phyloP scores from a whole-genome alignment of 1,140 invertebrate genomes.

The Tyrophagus putrescentiae region DNA sequence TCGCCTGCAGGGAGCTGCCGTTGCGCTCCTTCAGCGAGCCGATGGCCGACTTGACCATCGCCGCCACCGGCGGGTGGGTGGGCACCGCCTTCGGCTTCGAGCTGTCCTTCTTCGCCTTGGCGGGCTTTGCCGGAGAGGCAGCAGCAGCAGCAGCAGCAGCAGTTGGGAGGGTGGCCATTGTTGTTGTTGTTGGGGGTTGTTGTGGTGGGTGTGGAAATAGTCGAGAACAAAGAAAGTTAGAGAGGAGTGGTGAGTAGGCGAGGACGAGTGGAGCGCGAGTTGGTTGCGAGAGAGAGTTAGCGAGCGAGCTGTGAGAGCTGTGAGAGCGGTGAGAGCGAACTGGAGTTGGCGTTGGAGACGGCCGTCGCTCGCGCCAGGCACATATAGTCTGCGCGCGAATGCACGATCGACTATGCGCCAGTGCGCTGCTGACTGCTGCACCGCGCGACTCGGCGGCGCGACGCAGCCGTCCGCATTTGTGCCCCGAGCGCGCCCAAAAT shows the following conservation, averaged over 20 bases:
- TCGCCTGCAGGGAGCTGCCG: constrained; percentile 29
- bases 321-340: neutral
- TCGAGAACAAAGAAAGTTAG: neutral
- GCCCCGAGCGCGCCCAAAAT: neutral
- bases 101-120: constrained; percentile 10
- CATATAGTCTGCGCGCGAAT: too few relatives aligned
- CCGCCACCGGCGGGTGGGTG: constrained; percentile 31
- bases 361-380: neutral
- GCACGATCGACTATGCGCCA: too few relatives aligned
- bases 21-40: constrained; percentile 36
- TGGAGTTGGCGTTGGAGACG: neutral
- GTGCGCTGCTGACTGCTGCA: too few relatives aligned
- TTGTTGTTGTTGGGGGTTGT: neutral
- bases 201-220: too few relatives aligned
- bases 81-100: constrained; percentile 26
- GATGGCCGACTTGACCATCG: constrained; percentile 43
- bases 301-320: neutral
- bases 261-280: neutral
- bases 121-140: constrained; percentile 19
- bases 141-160: constrained; percentile 17
- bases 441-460: too few relatives aligned
- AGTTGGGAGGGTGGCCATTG: constrained; percentile 12
- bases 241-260: neutral
- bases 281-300: neutral
- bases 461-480: too few relatives aligned